These are phyloP conservation scores for Calyptomena viridis DNA, from an alignment of 2,113 vertebrate genomes.

Conservation along the genomic window DNA sequence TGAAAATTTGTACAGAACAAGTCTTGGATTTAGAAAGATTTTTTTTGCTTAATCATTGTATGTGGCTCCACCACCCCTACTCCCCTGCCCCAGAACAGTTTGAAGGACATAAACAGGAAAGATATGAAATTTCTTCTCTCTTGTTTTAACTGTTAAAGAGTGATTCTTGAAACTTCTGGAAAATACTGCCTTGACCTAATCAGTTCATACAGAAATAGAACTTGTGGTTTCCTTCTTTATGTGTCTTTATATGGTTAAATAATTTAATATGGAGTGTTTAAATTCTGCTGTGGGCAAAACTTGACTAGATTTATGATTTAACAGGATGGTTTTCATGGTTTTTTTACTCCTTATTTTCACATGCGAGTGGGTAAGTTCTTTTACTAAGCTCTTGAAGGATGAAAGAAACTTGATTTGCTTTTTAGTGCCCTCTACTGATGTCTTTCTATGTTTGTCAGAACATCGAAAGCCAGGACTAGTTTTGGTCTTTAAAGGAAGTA, in stretches of 20 bases:
- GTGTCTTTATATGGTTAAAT: background rate
- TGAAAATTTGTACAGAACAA: background rate
- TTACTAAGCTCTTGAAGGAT: background rate
- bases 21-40: background rate
- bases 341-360: background rate
- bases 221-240: background rate
- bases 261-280: fast-evolving
- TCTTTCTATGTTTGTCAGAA: background rate
- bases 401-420: background rate
- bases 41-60: background rate
- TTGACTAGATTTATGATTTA: background rate
- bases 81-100: background rate
- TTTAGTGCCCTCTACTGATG: conserved; percentile 7
- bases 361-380: background rate
- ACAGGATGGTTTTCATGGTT: background rate
- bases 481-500: background rate
- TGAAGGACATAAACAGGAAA: background rate
- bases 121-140: background rate
- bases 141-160: background rate
- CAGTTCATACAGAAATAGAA: background rate
- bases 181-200: background rate
- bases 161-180: background rate
- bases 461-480: background rate
- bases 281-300: background rate
- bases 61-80: background rate